Conservation (phyloP, 2,113 vertebrate genomes). For the Meleagris gallopavo region DNA sequence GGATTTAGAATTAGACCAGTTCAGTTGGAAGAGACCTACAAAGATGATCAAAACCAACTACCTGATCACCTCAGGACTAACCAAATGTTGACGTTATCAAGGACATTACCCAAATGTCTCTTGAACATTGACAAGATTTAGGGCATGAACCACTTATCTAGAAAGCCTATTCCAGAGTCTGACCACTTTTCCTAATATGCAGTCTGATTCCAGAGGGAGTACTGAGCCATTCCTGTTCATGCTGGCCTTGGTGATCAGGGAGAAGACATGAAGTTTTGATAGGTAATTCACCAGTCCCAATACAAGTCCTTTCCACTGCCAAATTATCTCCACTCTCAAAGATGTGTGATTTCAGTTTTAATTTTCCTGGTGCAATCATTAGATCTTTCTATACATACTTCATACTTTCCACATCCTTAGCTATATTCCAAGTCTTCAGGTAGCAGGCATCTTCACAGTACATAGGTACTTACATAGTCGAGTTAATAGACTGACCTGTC, state of each 20-base stretch:
- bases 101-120: not conserved
- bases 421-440: not conserved
- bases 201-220: not conserved
- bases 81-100: not conserved
- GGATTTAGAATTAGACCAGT: not conserved
- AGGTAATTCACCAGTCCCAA: not conserved
- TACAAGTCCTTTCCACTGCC: not conserved
- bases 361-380: not conserved
- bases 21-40: not conserved
- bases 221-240: not conserved
- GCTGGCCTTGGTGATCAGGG: not conserved
- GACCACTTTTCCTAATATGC: not conserved
- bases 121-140: not conserved
- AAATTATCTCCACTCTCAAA: not conserved
- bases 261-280: not conserved
- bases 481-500: not conserved
- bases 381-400: not conserved
- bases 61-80: not conserved
- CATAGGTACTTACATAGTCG: not conserved
- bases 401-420: not conserved
- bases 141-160: not conserved
- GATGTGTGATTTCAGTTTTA: fast-evolving
- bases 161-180: not conserved
- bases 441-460: not conserved
- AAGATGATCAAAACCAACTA: not conserved